These are phyloP conservation scores for Cremastobaeus sp. DNA, from an alignment of 2,888 invertebrate species.

Conservation along the genomic window DNA sequence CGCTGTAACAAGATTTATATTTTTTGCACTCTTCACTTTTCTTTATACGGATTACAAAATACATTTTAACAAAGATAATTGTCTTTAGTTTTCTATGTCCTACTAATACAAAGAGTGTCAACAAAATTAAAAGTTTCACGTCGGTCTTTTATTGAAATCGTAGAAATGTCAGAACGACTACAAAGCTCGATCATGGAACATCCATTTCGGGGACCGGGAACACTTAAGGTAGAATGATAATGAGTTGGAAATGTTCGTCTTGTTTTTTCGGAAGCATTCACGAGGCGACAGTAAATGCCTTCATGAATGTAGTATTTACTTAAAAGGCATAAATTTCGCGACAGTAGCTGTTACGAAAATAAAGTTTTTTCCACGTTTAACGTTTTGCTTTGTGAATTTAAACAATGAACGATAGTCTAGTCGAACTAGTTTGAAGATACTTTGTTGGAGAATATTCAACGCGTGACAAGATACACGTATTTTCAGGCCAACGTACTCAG, in stretches of 20 bases:
- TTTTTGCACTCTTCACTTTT: constrained; percentile 13
- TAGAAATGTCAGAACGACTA: constrained; percentile 32
- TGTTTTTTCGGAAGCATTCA: constrained; percentile 20
- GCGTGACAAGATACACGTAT: too few relatives aligned
- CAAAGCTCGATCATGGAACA: constrained; percentile 48
- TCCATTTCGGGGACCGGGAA: constrained; percentile 26
- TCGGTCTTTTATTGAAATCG: constrained; percentile 10
- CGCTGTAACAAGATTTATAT: constrained; percentile 21
- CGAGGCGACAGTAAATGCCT: constrained; percentile 18
- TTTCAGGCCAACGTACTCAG: too few relatives aligned
- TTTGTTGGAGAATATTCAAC: constrained; percentile 1
- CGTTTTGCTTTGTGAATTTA: background rate
- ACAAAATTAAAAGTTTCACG: constrained; percentile 8
- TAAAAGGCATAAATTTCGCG: constrained; percentile 6
- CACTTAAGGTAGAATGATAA: constrained; percentile 23
- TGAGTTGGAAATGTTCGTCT: constrained; percentile 2
- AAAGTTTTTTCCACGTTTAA: constrained; percentile 9
- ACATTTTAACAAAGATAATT: constrained; percentile 11
- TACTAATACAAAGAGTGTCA: constrained; percentile 10
- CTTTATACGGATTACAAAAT: constrained; percentile 23
- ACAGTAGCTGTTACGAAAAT: constrained; percentile 20
- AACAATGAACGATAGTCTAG: constrained; percentile 4
- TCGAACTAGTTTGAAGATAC: constrained; percentile 8
- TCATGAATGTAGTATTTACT: constrained; percentile 19
- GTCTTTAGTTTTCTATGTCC: background rate